phyloP scores from a whole-genome alignment of 1,140 invertebrate genomes.

The Drosophila kanapiae region DNA sequence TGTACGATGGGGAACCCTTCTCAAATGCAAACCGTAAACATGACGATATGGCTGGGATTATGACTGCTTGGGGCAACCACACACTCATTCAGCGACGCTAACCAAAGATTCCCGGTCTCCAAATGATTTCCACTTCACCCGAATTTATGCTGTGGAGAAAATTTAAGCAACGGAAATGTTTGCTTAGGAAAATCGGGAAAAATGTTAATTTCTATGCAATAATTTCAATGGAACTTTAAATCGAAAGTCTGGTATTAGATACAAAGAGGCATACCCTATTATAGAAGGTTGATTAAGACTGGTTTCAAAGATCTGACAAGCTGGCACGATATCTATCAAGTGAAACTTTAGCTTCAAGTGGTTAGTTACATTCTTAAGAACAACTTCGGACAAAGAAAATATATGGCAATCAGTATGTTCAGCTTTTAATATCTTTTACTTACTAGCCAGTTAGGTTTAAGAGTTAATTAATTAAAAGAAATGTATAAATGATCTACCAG shows the following conservation, averaged over 20 bases:
- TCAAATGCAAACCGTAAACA: constrained; percentile 51
- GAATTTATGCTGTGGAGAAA: constrained; percentile 22
- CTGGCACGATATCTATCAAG: constrained; percentile 1
- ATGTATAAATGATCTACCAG: too few species aligned
- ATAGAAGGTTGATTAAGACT: constrained; percentile 20
- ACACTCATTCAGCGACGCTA: constrained; percentile 1
- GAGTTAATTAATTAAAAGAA: too few species aligned
- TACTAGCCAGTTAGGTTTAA: too few species aligned
- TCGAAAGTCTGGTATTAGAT: constrained; percentile 4
- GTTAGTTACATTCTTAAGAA: not conserved
- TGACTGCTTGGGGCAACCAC: constrained; percentile 66
- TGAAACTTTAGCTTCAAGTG: constrained; percentile 14
- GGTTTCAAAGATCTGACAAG: not conserved
- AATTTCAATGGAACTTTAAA: constrained; percentile 43
- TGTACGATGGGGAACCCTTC: constrained; percentile 58
- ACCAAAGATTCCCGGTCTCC: constrained; percentile 18
- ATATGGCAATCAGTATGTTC: too few species aligned
- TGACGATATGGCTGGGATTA: constrained; percentile 56
- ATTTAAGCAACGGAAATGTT: constrained; percentile 54
- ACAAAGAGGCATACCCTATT: constrained; percentile 24
- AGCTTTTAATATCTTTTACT: not conserved
- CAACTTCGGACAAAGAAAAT: not conserved
- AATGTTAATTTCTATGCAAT: constrained; percentile 52
- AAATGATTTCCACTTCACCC: constrained; percentile 31
- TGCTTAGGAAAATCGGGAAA: constrained; percentile 37